Evolutionary conservation across 2,797 vertebrate genomes (phyloP), one percentile per base, ranked within the genome.

Genomic region (Apodemus agrarius): DNA sequence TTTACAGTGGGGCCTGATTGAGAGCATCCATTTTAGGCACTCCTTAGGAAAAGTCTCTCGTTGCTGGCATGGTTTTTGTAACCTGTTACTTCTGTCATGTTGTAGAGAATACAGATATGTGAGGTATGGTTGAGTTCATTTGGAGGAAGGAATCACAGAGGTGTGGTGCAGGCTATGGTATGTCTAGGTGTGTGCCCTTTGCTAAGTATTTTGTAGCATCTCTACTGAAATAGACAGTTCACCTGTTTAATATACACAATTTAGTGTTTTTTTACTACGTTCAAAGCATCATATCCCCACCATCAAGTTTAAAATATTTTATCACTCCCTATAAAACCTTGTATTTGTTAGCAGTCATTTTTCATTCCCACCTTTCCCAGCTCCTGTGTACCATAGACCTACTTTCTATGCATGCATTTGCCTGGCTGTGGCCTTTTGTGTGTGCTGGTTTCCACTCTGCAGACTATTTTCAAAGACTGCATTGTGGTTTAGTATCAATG

Each of bases 401-500:
- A 52, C 46, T 63, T 76, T 37, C 11, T 65, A 6, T 40, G 10
- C 13, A 2, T 65, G 40, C 0, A 19, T 74, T 37, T 37, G 37
- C 40, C 31, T 46, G 1, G 43, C 13, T 1, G 17, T 6, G 76
- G 0, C 26, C 40, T 59, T 46, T 29, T 4, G 2, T 22, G 74
- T 12, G 31, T 6, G 54, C n/a, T 1, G 0, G 22, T 3, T 16
- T 72, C 40, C 6, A 17, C 63, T 21, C 13, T 0, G 31, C 0
- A 0, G 65, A 13, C 31, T 0, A 0, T 43, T 79, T 11, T 22
- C 9, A 11, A 3, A 57, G 34, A 40, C 46, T 22, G 0, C 10
- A 1, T 0, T 2, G 16, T 11, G 0, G 24, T 29, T 3, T 1
- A 2, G 12, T 34, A 31, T 52, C 31, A 1, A 17, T 1, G 0